phyloP scores from a whole-genome alignment of 2,113 vertebrate species.

The Amblyornis subalaris region DNA sequence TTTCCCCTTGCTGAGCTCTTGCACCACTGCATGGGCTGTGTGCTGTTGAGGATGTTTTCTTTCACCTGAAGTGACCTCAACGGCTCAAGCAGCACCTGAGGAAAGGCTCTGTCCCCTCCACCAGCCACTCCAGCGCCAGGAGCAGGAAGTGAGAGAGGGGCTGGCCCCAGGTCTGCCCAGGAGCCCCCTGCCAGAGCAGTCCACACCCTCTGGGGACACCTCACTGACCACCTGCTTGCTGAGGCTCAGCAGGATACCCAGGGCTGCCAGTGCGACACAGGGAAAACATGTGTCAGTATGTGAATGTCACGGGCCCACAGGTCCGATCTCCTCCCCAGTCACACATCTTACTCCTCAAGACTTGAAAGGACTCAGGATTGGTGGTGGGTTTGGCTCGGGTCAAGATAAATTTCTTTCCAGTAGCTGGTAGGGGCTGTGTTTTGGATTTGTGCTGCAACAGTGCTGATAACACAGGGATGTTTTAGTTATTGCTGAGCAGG shows the following conservation, averaged over 20 bases:
- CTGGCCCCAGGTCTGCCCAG: not conserved
- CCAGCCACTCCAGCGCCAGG: not conserved
- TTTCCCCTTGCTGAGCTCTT: not conserved
- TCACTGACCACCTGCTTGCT: not conserved
- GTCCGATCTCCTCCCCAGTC: not conserved
- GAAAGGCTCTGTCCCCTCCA: rapidly evolving
- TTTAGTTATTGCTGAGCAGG: not conserved
- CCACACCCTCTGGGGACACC: not conserved
- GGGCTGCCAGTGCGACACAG: not conserved
- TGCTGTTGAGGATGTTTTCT: not conserved
- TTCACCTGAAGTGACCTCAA: not conserved
- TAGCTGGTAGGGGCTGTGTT: not conserved
- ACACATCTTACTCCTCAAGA: not conserved
- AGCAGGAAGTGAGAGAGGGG: not conserved
- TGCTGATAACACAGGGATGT: not conserved
- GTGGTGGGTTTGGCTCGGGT: not conserved
- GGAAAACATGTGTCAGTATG: rapidly evolving
- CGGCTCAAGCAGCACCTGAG: not conserved
- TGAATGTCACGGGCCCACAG: not conserved
- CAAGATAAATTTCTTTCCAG: not conserved
- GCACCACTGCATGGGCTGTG: not conserved
- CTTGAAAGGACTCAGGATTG: not conserved
- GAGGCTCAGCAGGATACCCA: not conserved
- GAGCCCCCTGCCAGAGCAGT: not conserved
- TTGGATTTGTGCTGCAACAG: not conserved